Evolutionary conservation across 1,140 invertebrate species (phyloP).

Genomic region (Phocides pigmalion): DNA sequence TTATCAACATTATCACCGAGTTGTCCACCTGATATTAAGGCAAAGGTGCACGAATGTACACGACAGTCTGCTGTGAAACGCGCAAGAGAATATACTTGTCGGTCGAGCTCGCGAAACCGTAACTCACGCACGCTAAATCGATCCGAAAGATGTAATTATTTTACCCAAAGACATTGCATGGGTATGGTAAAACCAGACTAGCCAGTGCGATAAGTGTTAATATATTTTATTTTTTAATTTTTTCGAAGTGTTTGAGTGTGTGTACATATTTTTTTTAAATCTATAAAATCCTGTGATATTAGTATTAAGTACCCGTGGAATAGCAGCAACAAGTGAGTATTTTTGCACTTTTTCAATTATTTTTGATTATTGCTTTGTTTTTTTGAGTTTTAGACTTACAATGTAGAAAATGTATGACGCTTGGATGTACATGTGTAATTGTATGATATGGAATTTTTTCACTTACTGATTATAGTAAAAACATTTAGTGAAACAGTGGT

Average conservation of each 20-base stretch:
- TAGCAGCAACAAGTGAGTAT: constrained; percentile 61
- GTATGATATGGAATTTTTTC: no score
- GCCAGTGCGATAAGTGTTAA: constrained; percentile 54
- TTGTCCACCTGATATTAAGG: constrained; percentile 68
- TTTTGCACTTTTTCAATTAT: no score
- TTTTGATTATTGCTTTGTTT: constrained; percentile 42
- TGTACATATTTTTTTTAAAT: constrained; percentile 45
- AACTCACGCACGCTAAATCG: constrained; percentile 33
- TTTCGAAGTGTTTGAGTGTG: constrained; percentile 48
- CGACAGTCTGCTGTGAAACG: constrained; percentile 50
- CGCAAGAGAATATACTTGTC: constrained; percentile 47
- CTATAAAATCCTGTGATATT: constrained; percentile 77
- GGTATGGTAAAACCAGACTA: constrained; percentile 47
- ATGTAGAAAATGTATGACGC: background rate
- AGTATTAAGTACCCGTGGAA: constrained; percentile 53
- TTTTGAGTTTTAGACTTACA: background rate
- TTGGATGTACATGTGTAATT: no score
- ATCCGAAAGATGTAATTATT: constrained; percentile 53
- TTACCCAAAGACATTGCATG: constrained; percentile 44
- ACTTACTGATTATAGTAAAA: no score
- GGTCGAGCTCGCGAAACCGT: constrained; percentile 29
- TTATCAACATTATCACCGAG: constrained; percentile 69
- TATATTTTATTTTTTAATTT: constrained; percentile 18
- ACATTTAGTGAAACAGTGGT: no score
- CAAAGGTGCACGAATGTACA: constrained; percentile 44